Evolutionary conservation across 2,797 vertebrate species (phyloP), one percentile per base, ranked within the genome.

Genomic region (Ceyx erithaca): DNA sequence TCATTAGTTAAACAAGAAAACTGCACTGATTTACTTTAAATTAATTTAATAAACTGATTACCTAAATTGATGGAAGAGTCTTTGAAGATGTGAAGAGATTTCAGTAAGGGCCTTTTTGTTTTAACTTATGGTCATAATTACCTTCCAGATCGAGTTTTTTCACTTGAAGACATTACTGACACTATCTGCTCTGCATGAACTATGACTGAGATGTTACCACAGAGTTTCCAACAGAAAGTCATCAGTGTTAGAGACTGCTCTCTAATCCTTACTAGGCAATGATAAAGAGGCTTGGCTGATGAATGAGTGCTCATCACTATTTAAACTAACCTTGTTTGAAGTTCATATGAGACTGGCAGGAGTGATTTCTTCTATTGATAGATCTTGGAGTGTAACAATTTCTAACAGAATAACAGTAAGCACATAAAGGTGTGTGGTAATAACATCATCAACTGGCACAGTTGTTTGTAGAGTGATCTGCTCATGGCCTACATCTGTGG

Each of bases 11-110:
- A 90, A 80, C 5, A 80, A 75, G 62, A 85, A 90, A 89, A 93
- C n/a, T 30, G 28, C 16, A 31, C 6, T 55, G 51, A 31, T 55
- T 77, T 77, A 68, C 78, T 84, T 79, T 58, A 73, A 82, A 92
- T 86, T 76, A 75, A 69, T 93, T 87, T 80, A 95, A 94, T 83
- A 92, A 91, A 43, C 37, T 69, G 43, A 76, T 83, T 94, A 92
- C 57, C 19, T 77, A 62, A 85, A 92, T 43, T 78, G 37, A n/a
- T 77, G 33, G 41, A 87, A 62, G 4, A 71, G 41, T 17, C 66
- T 85, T 90, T 94, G 89, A 94, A 87, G 55, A 64, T 21, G 25
- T 17, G 21, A 87, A 85, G 64, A 5, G 8, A 92, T 58, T 80
- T 75, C 54, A 71, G n/a, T 33, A 85, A 45, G 3, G 17, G 26